phyloP scores from a whole-genome alignment of 2,888 invertebrate species.

The Diarsia dahlii region DNA sequence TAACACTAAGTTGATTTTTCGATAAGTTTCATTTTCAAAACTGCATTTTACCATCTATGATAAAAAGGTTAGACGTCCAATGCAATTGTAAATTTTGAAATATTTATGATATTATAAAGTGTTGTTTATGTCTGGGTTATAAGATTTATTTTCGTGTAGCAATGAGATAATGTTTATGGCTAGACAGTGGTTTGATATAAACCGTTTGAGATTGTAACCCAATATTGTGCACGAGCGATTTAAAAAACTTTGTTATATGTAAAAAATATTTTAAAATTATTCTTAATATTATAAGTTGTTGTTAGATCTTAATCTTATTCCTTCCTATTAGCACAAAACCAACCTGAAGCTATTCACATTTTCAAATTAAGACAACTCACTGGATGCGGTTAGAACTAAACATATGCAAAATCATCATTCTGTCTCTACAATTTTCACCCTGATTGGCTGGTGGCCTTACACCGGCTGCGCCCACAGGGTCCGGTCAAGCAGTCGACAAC shows the following conservation, averaged over 20 bases:
- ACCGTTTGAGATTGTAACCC: conserved; percentile 79
- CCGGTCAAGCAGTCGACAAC: no score
- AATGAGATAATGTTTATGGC: conserved; percentile 39
- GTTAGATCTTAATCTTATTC: conserved; percentile 29
- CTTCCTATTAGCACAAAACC: neutral
- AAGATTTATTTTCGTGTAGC: conserved; percentile 59
- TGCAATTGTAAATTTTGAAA: conserved; percentile 68
- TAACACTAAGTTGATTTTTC: conserved; percentile 45
- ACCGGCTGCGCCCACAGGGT: no score
- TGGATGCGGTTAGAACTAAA: neutral
- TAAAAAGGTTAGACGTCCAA: conserved; percentile 63
- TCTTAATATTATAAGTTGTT: neutral
- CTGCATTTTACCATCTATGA: conserved; percentile 40
- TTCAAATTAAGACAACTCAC: neutral
- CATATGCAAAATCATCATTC: neutral
- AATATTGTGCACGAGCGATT: conserved; percentile 83
- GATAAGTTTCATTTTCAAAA: conserved; percentile 19
- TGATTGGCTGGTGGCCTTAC: no score
- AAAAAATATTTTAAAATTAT: neutral
- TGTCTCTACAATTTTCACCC: neutral
- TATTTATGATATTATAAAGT: conserved; percentile 43
- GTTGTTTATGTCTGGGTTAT: conserved; percentile 39
- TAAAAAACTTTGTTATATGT: conserved; percentile 71
- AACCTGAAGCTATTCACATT: neutral
- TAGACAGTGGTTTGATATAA: conserved; percentile 63